Evolutionary conservation across 2,797 vertebrate genomes (phyloP).

Genomic region (Hoplostethus atlanticus): DNA sequence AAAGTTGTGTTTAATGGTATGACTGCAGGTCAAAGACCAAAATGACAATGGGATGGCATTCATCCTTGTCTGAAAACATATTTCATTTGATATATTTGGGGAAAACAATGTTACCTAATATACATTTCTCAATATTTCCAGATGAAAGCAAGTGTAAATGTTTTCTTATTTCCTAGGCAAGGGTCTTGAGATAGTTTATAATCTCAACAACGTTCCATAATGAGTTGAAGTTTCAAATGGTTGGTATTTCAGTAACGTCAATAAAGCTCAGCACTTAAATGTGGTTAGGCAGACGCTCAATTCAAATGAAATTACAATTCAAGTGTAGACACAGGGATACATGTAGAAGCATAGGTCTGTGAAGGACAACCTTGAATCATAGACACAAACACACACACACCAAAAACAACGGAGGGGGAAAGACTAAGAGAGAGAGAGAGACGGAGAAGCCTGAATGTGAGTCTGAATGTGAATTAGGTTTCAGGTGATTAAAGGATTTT

Average conservation of each 20-base stretch:
- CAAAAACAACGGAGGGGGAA: background rate
- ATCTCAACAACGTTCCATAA: slow-evolving; percentile 7
- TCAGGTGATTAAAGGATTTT: slow-evolving; percentile 41
- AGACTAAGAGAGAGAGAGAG: slow-evolving; percentile 7
- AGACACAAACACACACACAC: background rate
- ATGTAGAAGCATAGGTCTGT: slow-evolving; percentile 43
- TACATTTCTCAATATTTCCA: background rate
- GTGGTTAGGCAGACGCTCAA: slow-evolving; percentile 18
- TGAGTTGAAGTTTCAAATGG: background rate
- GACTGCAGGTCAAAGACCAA: slow-evolving; percentile 12
- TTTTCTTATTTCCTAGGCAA: background rate
- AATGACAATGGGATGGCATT: slow-evolving; percentile 5
- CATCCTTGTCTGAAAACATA: slow-evolving; percentile 6
- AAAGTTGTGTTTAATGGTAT: too few relatives aligned
- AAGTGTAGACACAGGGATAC: slow-evolving; percentile 9
- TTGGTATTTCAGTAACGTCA: slow-evolving; percentile 32
- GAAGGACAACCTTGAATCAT: slow-evolving; percentile 57
- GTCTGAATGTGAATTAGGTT: slow-evolving; percentile 63
- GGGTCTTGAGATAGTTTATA: background rate
- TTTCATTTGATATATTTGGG: too few relatives aligned
- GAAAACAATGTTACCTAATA: background rate
- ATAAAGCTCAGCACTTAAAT: slow-evolving; percentile 25
- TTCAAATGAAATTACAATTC: slow-evolving; percentile 45
- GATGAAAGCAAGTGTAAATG: background rate
- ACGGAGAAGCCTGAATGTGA: slow-evolving; percentile 29